phyloP scores from a whole-genome alignment of 1,140 invertebrate genomes.

The Zaprionus camerounensis region DNA sequence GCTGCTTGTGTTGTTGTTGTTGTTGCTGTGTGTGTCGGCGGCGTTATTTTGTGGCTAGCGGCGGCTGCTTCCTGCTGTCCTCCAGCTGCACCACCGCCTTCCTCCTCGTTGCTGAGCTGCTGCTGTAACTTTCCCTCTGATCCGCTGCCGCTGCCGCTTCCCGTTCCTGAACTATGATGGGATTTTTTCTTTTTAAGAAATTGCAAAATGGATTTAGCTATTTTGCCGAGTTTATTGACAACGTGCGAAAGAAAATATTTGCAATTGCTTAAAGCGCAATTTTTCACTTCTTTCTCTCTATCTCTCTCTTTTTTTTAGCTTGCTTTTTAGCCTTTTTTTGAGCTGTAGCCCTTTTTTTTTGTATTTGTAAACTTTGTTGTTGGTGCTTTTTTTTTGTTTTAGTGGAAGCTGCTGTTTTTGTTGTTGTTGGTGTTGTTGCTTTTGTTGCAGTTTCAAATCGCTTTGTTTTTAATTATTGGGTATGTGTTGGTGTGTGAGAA shows the following conservation, averaged over 20 bases:
- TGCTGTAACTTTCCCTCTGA: conserved; percentile 72
- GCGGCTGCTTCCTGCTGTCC: conserved; percentile 68
- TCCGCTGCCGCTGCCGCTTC: conserved; percentile 52
- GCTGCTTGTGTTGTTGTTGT: conserved; percentile 27
- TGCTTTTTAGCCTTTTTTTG: conserved; percentile 17
- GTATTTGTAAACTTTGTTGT: conserved; percentile 25
- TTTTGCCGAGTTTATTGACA: conserved; percentile 76
- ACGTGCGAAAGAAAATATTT: conserved; percentile 60
- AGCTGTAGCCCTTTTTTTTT: conserved; percentile 5
- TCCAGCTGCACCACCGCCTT: conserved; percentile 69
- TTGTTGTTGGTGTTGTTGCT: conserved; percentile 10
- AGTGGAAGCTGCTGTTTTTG: conserved; percentile 47
- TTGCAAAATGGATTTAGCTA: conserved; percentile 84
- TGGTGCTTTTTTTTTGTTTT: conserved; percentile 30
- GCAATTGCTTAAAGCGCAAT: conserved; percentile 40
- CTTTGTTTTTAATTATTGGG: conserved; percentile 16
- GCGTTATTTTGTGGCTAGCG: conserved; percentile 64
- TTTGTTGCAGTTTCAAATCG: conserved; percentile 15
- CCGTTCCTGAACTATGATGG: conserved; percentile 74
- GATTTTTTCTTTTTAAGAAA: conserved; percentile 84
- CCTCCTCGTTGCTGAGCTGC: conserved; percentile 79
- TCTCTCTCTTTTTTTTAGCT: conserved; percentile 16
- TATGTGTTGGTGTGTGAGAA: neutral
- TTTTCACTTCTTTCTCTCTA: conserved; percentile 29
- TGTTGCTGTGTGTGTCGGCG: conserved; percentile 42